phyloP scores from a whole-genome alignment of 2,888 invertebrate genomes.

The Rapana venosa region DNA sequence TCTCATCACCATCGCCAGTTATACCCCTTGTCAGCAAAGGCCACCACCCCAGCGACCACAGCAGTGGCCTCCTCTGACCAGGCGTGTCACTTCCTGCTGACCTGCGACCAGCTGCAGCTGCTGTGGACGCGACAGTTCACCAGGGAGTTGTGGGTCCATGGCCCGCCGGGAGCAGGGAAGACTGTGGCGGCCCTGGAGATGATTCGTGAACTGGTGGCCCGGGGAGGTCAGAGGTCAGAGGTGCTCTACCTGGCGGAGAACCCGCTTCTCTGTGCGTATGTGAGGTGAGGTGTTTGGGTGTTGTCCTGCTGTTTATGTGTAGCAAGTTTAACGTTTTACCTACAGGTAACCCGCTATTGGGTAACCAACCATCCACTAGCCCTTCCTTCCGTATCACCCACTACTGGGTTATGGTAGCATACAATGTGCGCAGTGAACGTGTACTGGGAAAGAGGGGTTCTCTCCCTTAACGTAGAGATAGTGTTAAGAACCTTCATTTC shows the following conservation, averaged over 20 bases:
- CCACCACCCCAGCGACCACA: neutral
- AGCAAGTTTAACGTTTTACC: too few relatives aligned
- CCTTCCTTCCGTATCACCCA: too few relatives aligned
- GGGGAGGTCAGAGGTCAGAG: constrained; percentile 59
- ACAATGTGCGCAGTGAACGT: too few relatives aligned
- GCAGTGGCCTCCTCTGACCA: neutral
- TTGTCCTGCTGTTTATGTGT: too few relatives aligned
- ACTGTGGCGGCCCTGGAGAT: constrained; percentile 66
- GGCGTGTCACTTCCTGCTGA: constrained; percentile 64
- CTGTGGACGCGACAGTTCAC: constrained; percentile 67
- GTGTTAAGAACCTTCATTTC: too few relatives aligned
- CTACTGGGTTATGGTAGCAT: too few relatives aligned
- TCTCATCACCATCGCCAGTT: constrained; percentile 62
- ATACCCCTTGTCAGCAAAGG: constrained; percentile 53
- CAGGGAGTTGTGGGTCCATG: constrained; percentile 69
- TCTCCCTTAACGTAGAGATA: too few relatives aligned
- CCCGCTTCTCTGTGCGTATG: constrained; percentile 65
- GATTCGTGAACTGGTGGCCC: constrained; percentile 60
- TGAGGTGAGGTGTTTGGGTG: constrained; percentile 54
- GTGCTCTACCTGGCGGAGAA: constrained; percentile 68
- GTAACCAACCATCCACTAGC: too few relatives aligned
- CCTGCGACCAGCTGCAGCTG: constrained; percentile 69
- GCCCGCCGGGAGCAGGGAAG: constrained; percentile 68
- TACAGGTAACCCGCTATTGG: too few relatives aligned
- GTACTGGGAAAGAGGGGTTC: too few relatives aligned